A percentile compares a stretch with the other conserved stretches of the same genome.
phyloP scores from a whole-genome alignment of 2,797 vertebrate species.

The Lutra lutra region DNA sequence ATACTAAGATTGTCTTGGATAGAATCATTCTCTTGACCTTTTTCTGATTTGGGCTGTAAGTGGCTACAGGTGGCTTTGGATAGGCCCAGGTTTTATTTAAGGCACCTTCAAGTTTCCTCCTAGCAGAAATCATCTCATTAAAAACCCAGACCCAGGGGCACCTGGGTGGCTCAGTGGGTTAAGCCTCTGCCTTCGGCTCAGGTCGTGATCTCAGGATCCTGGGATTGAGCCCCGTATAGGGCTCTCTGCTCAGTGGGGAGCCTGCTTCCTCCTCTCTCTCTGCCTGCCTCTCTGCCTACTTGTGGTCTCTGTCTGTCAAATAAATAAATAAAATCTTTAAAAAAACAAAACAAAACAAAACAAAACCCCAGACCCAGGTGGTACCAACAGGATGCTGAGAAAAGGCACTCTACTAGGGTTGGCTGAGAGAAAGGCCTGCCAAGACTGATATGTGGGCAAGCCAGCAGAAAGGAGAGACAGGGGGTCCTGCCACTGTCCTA shows the following conservation, averaged over 20 bases:
- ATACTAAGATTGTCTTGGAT: background rate
- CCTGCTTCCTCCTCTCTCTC: too few relatives aligned
- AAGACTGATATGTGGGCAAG: background rate
- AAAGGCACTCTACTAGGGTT: background rate
- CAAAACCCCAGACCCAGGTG: background rate
- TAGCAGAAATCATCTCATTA: background rate
- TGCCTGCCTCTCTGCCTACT: too few relatives aligned
- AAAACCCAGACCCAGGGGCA: background rate
- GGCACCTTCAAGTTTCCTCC: background rate
- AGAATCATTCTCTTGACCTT: background rate
- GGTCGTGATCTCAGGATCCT: too few relatives aligned
- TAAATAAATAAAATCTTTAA: too few relatives aligned
- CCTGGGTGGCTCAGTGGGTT: too few relatives aligned
- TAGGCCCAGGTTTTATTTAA: background rate
- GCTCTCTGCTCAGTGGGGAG: too few relatives aligned
- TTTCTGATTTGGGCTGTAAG: background rate
- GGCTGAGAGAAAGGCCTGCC: background rate
- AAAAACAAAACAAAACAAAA: too few relatives aligned
- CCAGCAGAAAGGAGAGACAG: background rate
- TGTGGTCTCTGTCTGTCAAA: too few relatives aligned
- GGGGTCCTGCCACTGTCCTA: background rate
- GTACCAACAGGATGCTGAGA: background rate
- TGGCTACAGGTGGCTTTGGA: background rate
- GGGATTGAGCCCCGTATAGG: too few relatives aligned
- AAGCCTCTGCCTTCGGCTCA: too few relatives aligned